Evolutionary conservation across 2,113 vertebrate genomes (phyloP).

Genomic region (Oncorhynchus masou): DNA sequence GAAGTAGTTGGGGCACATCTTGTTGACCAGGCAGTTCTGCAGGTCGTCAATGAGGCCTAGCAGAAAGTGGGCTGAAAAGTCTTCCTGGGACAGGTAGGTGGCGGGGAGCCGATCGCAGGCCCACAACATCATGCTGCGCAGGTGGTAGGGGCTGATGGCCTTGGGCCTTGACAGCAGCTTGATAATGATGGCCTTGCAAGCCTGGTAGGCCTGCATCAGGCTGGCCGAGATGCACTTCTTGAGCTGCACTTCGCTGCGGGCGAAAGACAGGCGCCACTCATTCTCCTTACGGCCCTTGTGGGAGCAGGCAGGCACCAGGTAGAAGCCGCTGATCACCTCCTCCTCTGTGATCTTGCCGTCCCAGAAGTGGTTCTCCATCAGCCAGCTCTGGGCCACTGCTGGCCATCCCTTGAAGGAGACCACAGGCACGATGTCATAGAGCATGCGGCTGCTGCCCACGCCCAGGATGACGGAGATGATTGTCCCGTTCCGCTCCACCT

Average conservation of each 20-base stretch:
- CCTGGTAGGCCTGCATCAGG: slow-evolving; percentile 96
- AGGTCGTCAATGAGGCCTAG: slow-evolving; percentile 95
- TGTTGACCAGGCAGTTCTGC: slow-evolving; percentile 95
- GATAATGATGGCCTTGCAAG: slow-evolving; percentile 93
- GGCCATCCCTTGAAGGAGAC: slow-evolving; percentile 99
- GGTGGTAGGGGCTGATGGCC: slow-evolving; percentile 93
- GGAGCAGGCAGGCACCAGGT: slow-evolving; percentile 91
- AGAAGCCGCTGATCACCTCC: slow-evolving; percentile 97
- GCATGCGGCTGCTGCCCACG: slow-evolving; percentile 94
- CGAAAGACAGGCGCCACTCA: slow-evolving; percentile 96
- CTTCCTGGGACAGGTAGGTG: slow-evolving; percentile 87
- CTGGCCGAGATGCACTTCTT: slow-evolving; percentile 96
- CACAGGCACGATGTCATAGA: slow-evolving; percentile 94
- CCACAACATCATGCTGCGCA: slow-evolving; percentile 97
- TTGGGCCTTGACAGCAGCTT: slow-evolving; percentile 91
- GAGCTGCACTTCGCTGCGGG: slow-evolving; percentile 95
- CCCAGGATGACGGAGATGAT: slow-evolving; percentile 91
- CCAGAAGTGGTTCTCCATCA: slow-evolving; percentile 99
- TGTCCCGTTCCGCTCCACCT: slow-evolving; percentile 89
- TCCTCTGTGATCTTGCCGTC: slow-evolving; percentile 98
- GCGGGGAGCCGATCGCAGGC: slow-evolving; percentile 93
- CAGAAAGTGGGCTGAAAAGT: slow-evolving; percentile 89
- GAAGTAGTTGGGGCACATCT: slow-evolving; percentile 97
- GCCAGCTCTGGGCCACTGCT: slow-evolving; percentile 95
- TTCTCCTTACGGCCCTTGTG: slow-evolving; percentile 90